Evolutionary conservation across 30 jellyfish, hydroid and myxozoan genomes (phyloP), one percentile per base, ranked within the genome.

Genomic region (Catostylus mosaicus): DNA sequence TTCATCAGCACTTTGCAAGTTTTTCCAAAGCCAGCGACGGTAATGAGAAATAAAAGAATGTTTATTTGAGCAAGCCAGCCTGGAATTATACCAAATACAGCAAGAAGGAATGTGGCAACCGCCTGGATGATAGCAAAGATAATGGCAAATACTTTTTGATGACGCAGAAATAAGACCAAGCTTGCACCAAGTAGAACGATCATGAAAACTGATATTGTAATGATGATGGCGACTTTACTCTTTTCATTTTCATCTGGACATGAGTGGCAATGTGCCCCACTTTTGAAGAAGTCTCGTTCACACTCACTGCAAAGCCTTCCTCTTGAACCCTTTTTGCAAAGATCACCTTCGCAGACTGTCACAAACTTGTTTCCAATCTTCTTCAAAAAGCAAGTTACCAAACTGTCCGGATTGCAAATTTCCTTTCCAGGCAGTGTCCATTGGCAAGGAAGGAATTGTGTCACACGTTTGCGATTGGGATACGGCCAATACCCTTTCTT

Each of bases 1-100:
- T 86, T 86, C 67, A 86, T 3, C 62, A 86, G 33, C 2, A 84
- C 89, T 67, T 86, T 86, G 77, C 96, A 62, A 43, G 36, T 22
- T 47, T 62, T 68, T 3, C 86, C 80, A 43, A 82, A 62, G 30
- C 92, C 92, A 19, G 86, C 92, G 70, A 82, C 72, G 31, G 92
- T 19, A 2, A 82, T 77, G 4, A 82, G 51, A 30, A 68, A 61
- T 1, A 82, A 7, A 2, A 82, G 18, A 7, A 82, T 70, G 66
- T 69, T 82, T 4, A 54, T 18, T 38, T 82, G 86, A 2, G 92
- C 92, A 30, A 82, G 78, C 92, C 92, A 82, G 73, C 92, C 70
- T 52, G 92, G 92, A 2, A 82, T 18, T 20, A 82, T 56, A 18
- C 75, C 81, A 23, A 82, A 3, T 10, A 73, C 62, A 2, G 92